phyloP scores from a whole-genome alignment of 2,113 vertebrate genomes.

The Rhinolophus ferrumequinum region DNA sequence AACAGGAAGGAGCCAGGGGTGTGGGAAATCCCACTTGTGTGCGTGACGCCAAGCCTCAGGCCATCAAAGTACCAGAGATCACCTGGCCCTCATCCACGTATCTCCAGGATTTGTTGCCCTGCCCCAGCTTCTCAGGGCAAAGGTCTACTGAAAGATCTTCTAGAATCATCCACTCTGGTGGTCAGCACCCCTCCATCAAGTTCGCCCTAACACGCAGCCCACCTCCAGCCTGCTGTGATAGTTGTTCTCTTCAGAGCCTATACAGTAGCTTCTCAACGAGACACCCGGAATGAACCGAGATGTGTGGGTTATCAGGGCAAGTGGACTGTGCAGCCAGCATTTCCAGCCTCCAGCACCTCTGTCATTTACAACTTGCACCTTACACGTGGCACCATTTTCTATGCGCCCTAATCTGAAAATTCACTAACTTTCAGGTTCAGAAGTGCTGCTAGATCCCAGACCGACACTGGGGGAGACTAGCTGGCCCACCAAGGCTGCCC shows the following conservation, averaged over 20 bases:
- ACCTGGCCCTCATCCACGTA: neutral
- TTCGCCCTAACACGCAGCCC: neutral
- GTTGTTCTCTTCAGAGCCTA: neutral
- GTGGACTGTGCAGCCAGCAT: rapidly evolving
- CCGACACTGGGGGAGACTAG: rapidly evolving
- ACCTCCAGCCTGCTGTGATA: neutral
- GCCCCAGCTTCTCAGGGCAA: neutral
- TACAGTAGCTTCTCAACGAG: neutral
- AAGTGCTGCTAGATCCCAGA: neutral
- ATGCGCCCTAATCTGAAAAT: neutral
- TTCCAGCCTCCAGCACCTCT: neutral
- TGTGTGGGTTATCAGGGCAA: neutral
- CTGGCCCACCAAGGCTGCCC: rapidly evolving
- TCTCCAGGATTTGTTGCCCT: neutral
- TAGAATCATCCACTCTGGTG: neutral
- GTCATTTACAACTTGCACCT: neutral
- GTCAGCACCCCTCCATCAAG: neutral
- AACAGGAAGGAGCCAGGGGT: neutral
- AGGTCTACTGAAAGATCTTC: neutral
- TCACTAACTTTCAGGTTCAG: neutral
- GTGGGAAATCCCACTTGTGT: neutral
- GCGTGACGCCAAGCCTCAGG: neutral
- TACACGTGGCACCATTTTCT: neutral
- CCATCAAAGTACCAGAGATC: neutral
- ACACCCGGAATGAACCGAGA: neutral